A percentile compares a stretch with the other conserved stretches of the same genome.
Evolutionary conservation across 2,888 invertebrate species (phyloP).

Genomic region (Synergus umbraculus): DNA sequence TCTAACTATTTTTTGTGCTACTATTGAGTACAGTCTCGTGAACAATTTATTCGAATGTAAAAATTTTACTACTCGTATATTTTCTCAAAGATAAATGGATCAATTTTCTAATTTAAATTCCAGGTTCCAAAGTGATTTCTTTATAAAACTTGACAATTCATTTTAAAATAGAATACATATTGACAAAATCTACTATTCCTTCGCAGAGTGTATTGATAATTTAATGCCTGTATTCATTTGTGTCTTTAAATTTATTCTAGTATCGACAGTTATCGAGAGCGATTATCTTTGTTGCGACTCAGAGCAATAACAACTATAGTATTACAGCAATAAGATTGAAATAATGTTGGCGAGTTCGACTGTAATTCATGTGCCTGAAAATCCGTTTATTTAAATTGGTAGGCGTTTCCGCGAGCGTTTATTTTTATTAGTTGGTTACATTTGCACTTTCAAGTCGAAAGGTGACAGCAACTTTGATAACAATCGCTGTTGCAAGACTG

Average conservation of each 20-base stretch:
- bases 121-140: neutral
- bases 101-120: neutral
- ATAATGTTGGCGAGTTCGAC: neutral
- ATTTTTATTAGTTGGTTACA: neutral
- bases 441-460: neutral
- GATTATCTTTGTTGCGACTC: slow-evolving; percentile 13
- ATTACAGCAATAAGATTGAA: neutral
- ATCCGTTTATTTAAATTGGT: slow-evolving; percentile 3
- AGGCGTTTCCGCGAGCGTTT: neutral
- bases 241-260: slow-evolving; percentile 15
- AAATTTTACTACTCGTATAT: too few species aligned
- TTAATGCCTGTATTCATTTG: slow-evolving; percentile 29
- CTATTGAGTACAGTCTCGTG: too few species aligned
- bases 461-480: neutral
- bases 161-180: neutral
- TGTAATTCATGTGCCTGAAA: slow-evolving; percentile 13
- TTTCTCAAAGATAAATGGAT: too few species aligned
- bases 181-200: neutral
- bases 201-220: slow-evolving; percentile 12
- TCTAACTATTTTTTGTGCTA: neutral
- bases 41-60: too few species aligned
- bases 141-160: neutral
- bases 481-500: neutral
- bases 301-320: neutral
- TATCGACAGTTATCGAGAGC: neutral